A percentile compares a stretch with the other conserved stretches of the same genome.
Evolutionary conservation across 2,888 invertebrate genomes (phyloP).

Genomic region (Idaea biselata): DNA sequence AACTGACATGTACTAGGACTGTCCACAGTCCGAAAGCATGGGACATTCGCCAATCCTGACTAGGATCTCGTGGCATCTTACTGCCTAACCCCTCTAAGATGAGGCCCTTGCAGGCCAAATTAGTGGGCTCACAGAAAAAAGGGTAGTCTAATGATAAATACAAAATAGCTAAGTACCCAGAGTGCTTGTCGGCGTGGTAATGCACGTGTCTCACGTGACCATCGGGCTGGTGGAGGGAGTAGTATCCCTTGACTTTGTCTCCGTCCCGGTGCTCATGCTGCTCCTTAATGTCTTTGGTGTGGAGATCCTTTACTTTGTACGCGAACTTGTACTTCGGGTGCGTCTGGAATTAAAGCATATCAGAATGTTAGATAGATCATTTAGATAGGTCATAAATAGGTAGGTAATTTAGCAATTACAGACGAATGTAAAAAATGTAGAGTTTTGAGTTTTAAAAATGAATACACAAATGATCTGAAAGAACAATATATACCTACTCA

Average conservation of each 20-base stretch:
- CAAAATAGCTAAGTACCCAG: slow-evolving; percentile 34
- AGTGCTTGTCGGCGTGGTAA: slow-evolving; percentile 40
- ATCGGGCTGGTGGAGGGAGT: slow-evolving; percentile 75
- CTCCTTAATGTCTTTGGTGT: slow-evolving; percentile 78
- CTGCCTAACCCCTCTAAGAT: not conserved
- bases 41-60: too few species aligned
- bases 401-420: too few species aligned
- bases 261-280: slow-evolving; percentile 75
- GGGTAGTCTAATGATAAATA: slow-evolving; percentile 8
- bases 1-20: not conserved
- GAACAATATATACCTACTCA: too few species aligned
- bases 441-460: too few species aligned
- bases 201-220: slow-evolving; percentile 55
- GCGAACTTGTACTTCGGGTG: slow-evolving; percentile 49
- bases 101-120: not conserved
- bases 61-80: not conserved
- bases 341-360: slow-evolving; percentile 26
- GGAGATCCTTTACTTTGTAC: slow-evolving; percentile 73
- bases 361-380: not conserved
- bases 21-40: too few species aligned
- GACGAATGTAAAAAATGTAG: too few species aligned
- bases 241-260: slow-evolving; percentile 79
- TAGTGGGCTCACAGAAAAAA: not conserved
- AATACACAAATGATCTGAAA: too few species aligned
- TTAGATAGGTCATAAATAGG: too few species aligned